phyloP scores from a whole-genome alignment of 2,113 vertebrate genomes.

The Atrichornis clamosus region DNA sequence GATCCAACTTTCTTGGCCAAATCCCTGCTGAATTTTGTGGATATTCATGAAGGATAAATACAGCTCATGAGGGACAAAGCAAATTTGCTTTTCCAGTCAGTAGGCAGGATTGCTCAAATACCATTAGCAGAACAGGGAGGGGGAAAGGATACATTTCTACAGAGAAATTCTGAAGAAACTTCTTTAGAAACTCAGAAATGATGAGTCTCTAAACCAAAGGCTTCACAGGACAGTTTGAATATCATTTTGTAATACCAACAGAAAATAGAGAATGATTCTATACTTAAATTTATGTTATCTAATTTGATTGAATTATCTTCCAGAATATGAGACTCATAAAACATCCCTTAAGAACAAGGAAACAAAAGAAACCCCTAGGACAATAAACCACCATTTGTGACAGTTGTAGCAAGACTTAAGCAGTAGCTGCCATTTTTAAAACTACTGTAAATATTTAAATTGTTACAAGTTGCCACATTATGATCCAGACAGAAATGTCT shows the following conservation, averaged over 20 bases:
- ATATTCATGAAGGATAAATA: conserved; percentile 69
- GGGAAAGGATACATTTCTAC: neutral
- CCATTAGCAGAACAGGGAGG: conserved; percentile 12
- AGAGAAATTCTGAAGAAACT: neutral
- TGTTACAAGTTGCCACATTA: neutral
- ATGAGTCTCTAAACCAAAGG: neutral
- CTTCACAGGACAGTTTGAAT: neutral
- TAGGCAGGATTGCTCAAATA: conserved; percentile 50
- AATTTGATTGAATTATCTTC: conserved; percentile 24
- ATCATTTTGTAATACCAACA: neutral
- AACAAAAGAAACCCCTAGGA: neutral
- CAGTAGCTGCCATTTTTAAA: neutral
- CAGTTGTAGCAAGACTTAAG: neutral
- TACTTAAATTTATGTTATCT: neutral
- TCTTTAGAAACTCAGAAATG: neutral
- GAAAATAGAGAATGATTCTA: neutral
- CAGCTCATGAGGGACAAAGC: conserved; percentile 68
- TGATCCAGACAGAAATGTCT: neutral
- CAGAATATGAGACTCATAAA: neutral
- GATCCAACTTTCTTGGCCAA: conserved; percentile 65
- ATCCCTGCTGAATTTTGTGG: conserved; percentile 68
- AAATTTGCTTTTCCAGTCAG: conserved; percentile 67
- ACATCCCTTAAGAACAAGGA: neutral
- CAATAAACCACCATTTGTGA: neutral
- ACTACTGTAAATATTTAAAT: neutral